These are phyloP conservation scores for Triplophysa bombifrons DNA, from an alignment of 2,797 vertebrate genomes.

Conservation along the genomic window DNA sequence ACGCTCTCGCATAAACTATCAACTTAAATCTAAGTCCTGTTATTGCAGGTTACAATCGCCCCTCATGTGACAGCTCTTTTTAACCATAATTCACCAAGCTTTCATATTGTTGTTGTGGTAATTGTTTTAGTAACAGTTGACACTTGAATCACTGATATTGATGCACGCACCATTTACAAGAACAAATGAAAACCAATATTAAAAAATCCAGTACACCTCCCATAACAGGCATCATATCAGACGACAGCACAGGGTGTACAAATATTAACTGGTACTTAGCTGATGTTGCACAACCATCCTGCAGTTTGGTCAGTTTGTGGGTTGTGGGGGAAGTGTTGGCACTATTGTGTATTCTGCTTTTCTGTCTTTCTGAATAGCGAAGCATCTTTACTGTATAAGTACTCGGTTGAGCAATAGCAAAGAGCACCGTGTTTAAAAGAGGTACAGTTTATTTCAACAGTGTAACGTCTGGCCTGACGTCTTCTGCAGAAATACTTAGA, in stretches of 20 bases:
- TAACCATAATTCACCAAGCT: conserved; percentile 2
- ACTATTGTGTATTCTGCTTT: conserved; percentile 24
- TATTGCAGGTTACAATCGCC: background rate
- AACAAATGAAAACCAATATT: conserved; percentile 2
- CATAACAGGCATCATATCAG: conserved; percentile 8
- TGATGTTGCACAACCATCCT: conserved; percentile 37
- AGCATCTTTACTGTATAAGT: conserved; percentile 40
- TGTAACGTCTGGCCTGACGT: too few relatives aligned
- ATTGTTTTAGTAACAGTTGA: background rate
- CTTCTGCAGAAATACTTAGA: too few relatives aligned
- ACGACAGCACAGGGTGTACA: conserved; percentile 21
- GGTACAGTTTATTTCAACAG: too few relatives aligned
- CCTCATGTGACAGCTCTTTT: conserved; percentile 13
- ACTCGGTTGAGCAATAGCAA: background rate
- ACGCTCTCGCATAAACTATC: background rate
- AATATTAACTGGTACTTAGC: conserved; percentile 40
- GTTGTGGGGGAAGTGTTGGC: background rate
- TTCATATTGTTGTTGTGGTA: background rate
- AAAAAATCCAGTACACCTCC: background rate
- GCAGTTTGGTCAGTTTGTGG: conserved; percentile 40
- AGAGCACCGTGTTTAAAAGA: background rate
- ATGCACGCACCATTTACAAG: background rate
- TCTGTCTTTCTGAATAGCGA: conserved; percentile 8
- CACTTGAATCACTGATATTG: conserved; percentile 4
- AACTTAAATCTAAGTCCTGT: conserved; percentile 11